Percentiles rank a stretch among this genome's conserved stretches.
Conservation (phyloP, 2,888 invertebrate genomes). For the Conops quadrifasciatus region DNA sequence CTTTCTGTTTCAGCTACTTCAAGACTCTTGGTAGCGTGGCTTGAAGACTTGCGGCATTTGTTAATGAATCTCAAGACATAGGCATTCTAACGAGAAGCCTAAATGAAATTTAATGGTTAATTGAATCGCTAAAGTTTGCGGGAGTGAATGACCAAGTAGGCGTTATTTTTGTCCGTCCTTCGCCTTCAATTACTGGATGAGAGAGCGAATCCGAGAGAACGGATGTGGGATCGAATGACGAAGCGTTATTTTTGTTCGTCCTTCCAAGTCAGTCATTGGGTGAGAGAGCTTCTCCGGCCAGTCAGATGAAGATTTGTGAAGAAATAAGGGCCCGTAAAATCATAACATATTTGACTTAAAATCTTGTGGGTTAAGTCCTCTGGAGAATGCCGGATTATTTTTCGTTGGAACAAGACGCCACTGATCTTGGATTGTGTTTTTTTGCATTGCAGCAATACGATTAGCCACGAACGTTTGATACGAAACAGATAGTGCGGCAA, state of each 20-base stretch:
- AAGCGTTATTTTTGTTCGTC: neutral
- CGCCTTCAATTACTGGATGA: no score
- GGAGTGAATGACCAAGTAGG: no score
- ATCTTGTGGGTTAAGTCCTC: constrained; percentile 9
- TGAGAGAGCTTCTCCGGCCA: neutral
- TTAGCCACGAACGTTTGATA: neutral
- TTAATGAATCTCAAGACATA: neutral
- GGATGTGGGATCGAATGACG: no score
- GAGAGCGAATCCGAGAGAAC: no score
- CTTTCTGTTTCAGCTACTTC: neutral
- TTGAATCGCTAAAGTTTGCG: neutral
- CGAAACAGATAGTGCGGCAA: neutral
- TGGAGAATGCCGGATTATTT: neutral
- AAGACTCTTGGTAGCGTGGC: neutral
- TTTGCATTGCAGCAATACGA: neutral
- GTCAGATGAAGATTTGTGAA: neutral
- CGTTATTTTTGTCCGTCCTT: no score
- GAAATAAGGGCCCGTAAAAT: constrained; percentile 1
- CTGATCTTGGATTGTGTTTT: neutral
- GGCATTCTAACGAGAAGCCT: neutral
- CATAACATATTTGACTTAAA: constrained; percentile 4
- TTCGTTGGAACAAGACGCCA: constrained; percentile 14
- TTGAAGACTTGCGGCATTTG: neutral
- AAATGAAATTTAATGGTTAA: neutral
- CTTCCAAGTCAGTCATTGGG: neutral